Percentiles rank a stretch among this genome's conserved stretches.
phyloP scores from a whole-genome alignment of 2,888 invertebrate genomes.

The Drosophila neotestacea region DNA sequence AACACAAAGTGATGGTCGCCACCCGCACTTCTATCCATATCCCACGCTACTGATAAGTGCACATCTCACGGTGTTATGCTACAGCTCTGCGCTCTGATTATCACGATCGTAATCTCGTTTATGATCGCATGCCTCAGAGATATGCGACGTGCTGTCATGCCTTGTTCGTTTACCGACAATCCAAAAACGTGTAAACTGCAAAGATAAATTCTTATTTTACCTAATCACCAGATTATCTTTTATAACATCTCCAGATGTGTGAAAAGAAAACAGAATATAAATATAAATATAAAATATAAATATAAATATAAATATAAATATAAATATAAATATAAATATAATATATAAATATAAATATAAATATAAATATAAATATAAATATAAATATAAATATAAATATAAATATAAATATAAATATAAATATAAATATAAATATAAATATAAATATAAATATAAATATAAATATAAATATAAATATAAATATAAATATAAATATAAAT shows the following conservation, averaged over 20 bases:
- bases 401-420: conserved; percentile 2
- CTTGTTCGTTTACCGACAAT: conserved; percentile 27
- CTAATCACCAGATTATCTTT: neutral
- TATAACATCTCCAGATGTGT: too few species aligned
- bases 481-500: conserved; percentile 2
- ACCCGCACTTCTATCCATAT: conserved; percentile 50
- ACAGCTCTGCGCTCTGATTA: conserved; percentile 52
- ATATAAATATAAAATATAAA: neutral
- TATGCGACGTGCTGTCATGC: conserved; percentile 29
- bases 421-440: conserved; percentile 2
- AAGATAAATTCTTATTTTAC: neutral
- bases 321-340: conserved; percentile 1
- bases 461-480: conserved; percentile 2
- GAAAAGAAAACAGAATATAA: neutral
- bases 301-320: neutral
- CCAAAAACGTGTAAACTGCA: conserved; percentile 1
- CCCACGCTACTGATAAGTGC: conserved; percentile 68
- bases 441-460: conserved; percentile 2
- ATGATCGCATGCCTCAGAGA: conserved; percentile 33
- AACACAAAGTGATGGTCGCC: conserved; percentile 34
- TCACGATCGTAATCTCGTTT: conserved; percentile 51
- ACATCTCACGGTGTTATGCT: conserved; percentile 53
- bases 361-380: conserved; percentile 1
- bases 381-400: conserved; percentile 2
- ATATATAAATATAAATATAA: neutral